These are phyloP conservation scores for Lepisosteus oculatus DNA, from an alignment of 2,113 vertebrate species.

Conservation along the genomic window DNA sequence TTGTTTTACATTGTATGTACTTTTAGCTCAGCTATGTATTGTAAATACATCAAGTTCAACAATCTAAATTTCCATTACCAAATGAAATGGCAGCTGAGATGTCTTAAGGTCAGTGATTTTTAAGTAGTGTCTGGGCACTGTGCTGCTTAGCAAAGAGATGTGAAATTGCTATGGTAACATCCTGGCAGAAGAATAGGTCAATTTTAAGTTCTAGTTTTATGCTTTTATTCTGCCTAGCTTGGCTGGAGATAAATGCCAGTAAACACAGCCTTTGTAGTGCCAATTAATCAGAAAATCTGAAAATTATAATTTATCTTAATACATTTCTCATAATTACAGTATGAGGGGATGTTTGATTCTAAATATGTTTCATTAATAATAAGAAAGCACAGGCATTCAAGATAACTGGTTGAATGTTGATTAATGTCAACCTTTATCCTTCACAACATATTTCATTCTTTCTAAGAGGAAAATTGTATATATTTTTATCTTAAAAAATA, in stretches of 20 bases:
- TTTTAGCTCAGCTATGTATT: neutral
- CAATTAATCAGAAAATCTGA: neutral
- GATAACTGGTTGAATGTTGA: too few relatives aligned
- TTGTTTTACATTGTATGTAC: neutral
- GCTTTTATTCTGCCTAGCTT: constrained; percentile 1
- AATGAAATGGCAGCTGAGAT: neutral
- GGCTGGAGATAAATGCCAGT: neutral
- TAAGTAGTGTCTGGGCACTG: neutral
- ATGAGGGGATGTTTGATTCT: neutral
- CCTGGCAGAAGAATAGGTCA: constrained; percentile 45
- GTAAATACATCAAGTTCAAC: neutral
- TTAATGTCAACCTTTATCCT: too few relatives aligned
- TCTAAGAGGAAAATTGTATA: too few relatives aligned
- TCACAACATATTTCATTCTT: too few relatives aligned
- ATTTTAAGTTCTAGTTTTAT: neutral
- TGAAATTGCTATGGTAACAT: constrained; percentile 48
- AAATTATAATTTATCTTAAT: neutral
- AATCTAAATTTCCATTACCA: neutral
- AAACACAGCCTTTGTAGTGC: neutral
- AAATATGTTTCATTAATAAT: too few relatives aligned
- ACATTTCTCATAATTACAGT: neutral
- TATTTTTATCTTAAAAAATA: too few relatives aligned
- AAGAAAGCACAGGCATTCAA: too few relatives aligned
- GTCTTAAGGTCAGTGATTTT: constrained; percentile 3
- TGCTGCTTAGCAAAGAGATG: constrained; percentile 28